Conservation (phyloP, 2,888 invertebrate genomes). For the Apodemia duryi region DNA sequence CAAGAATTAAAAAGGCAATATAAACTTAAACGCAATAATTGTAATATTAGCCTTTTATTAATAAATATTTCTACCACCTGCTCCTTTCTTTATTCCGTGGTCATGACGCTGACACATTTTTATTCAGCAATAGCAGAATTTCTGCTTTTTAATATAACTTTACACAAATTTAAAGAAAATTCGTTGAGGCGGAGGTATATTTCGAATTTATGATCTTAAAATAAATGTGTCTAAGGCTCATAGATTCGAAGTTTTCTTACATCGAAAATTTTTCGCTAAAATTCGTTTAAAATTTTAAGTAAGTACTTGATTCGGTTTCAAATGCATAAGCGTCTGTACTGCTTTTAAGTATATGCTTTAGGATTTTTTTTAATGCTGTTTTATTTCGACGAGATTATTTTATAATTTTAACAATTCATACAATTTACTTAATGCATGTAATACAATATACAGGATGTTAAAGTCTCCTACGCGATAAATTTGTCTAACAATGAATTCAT, state of each 20-base stretch:
- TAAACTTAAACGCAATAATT: no score
- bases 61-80: no score
- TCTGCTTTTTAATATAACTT: background rate
- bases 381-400: constrained; percentile 64
- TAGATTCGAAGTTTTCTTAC: constrained; percentile 20
- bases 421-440: constrained; percentile 31
- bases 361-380: constrained; percentile 35
- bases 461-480: background rate
- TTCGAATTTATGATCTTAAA: background rate
- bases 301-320: constrained; percentile 35
- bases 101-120: constrained; percentile 45
- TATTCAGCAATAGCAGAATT: constrained; percentile 20
- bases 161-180: background rate
- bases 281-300: background rate
- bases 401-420: constrained; percentile 39
- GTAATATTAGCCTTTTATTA: no score
- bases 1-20: no score
- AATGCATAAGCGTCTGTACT: constrained; percentile 50
- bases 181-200: background rate
- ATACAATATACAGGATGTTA: constrained; percentile 12
- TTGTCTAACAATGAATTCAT: no score
- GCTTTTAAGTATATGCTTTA: constrained; percentile 60
- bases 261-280: background rate
- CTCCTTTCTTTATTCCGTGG: constrained; percentile 15
- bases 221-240: background rate